Base-by-base conservation (phyloP, 1,140 invertebrate species). In the Planococcus citri region DNA sequence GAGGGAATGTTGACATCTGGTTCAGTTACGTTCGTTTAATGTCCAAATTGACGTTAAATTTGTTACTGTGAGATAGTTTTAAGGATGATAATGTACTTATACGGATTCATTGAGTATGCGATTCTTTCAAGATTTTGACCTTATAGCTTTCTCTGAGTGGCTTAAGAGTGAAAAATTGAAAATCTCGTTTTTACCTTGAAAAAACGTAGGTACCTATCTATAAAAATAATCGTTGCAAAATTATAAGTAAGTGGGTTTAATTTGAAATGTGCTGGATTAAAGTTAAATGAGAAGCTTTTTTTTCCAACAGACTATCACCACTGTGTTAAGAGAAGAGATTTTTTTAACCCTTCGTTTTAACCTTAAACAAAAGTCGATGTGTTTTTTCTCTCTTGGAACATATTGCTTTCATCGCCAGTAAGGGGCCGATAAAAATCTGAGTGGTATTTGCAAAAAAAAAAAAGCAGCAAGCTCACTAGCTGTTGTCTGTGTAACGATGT, bases 1-100 rank as follows among this genome's bases (percentile, higher is more conserved):
- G 10, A 64, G 60, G 60, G 60, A 64, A 64, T 64, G 60, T 64
- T 64, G 25, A 64, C 60, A 64, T 64, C 60, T 64, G 60, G 22
- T 64, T 64, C 25, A 64, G 22, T 64, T 24, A 64, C 60, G 60
- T 64, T 64, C 60, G 60, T 64, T 64, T 64, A 27, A 20, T 64
- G 60, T 64, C 60, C 60, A 64, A 64, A 51, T 51, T 20, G 41
- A 51, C 41, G 41, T 51, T 51, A 51, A 51, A 51, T 51, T 51
- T 20, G 41, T 14, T 9, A 51, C 60, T 25, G 10, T 64, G 17
- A 20, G 24, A 64, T 27, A 20, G 22, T 64, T 64, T 64, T 64
- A 64, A 64, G 24, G 21, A 25, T 21, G 25, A 9, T 64, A 64
- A 64, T 64, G 60, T 64, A 51, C 3, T 33, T 58, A 3, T 6